Base-by-base conservation (phyloP, 2,797 vertebrate genomes). In the Ptychobarbus kaznakovi region DNA sequence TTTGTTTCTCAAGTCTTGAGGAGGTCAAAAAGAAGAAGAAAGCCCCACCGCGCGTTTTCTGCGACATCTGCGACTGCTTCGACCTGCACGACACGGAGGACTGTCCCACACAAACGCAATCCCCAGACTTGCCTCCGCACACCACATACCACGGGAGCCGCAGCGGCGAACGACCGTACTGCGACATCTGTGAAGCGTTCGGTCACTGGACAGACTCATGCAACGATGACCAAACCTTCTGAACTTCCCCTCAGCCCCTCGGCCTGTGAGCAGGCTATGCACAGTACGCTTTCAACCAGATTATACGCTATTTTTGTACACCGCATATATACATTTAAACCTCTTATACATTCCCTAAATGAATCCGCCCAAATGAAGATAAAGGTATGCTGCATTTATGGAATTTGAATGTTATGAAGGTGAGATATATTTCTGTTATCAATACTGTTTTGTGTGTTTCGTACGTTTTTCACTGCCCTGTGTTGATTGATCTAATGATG, bases 41-140 rank as follows among this genome's bases (percentile, higher is more conserved):
- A 85, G 86, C 89, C 0, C 91, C 94, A 0, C 97, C 97, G 0
- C 97, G 97, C 2, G 96, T 98, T 3, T 99, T 99, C 96, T 99
- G 98, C n/a, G 98, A 99, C 90, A 99, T 99, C 91, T 99, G 98
- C 69, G 98, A 98, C 94, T 97, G 97, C 94, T 99, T 99, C 1
- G 98, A 99, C 86, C 96, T 96, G 70, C 98, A 99, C 0, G 97
- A 99, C 94, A 99, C 97, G 0, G 98, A 99, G 91, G 98, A 99
- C 92, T 99, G 98, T 74, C 98, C 98, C 3, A 99, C 97, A 0
- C 98, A 99, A 95, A 94, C 96, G 0, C 98, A 99, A 95, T 94
- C 96, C 70, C 94, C 96, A 0, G 97, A 98, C 90, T 96, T 97
- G 0, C 96, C 97, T 0, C 97, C 97, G 0, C 98, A 99, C 92